Percentiles rank a stretch among this genome's conserved stretches.
Conservation (phyloP, 2,888 invertebrate species). For the Tinea semifulvella region DNA sequence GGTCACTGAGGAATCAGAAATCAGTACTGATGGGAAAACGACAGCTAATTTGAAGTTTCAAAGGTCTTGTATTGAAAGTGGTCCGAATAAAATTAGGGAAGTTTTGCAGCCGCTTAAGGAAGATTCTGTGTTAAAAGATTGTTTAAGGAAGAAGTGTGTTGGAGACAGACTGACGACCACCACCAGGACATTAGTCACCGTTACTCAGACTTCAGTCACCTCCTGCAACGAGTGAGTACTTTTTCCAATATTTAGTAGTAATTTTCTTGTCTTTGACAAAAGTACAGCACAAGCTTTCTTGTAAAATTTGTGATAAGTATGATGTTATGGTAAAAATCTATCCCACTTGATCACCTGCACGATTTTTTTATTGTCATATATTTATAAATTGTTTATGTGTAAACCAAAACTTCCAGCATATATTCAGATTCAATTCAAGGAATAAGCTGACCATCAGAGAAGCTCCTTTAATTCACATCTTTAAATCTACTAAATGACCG, state of each 20-base stretch:
- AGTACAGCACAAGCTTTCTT: no score
- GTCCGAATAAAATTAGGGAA: conserved; percentile 49
- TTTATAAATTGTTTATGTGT: no score
- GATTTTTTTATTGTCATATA: no score
- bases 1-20: conserved; percentile 55
- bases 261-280: background rate
- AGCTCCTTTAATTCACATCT: no score
- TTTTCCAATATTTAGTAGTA: background rate
- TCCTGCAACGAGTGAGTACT: conserved; percentile 62
- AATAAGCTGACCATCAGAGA: no score
- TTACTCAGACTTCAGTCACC: conserved; percentile 53
- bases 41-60: conserved; percentile 52
- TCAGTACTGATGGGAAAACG: conserved; percentile 49
- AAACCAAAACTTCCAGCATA: no score
- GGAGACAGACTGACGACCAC: conserved; percentile 51
- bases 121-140: conserved; percentile 42
- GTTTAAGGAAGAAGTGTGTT: conserved; percentile 45
- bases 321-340: no score
- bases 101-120: conserved; percentile 46
- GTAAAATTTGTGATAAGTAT: no score
- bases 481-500: no score
- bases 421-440: no score
- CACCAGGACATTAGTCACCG: conserved; percentile 54
- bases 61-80: conserved; percentile 47
- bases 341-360: no score